phyloP scores from a whole-genome alignment of 2,113 vertebrate species.

The Anser brachyrhynchus region DNA sequence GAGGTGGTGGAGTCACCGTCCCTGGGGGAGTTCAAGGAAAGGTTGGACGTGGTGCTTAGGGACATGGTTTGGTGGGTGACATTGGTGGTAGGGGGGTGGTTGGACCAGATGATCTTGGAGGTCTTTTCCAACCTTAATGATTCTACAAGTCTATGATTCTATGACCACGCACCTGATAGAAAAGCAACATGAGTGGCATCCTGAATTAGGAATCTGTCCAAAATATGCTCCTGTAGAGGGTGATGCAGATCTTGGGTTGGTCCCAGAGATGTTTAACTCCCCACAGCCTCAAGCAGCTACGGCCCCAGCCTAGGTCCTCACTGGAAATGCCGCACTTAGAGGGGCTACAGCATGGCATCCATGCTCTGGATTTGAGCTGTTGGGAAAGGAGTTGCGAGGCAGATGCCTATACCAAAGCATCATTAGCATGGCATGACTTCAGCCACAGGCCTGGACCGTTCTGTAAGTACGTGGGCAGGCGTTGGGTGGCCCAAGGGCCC shows the following conservation, averaged over 20 bases:
- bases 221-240: background rate
- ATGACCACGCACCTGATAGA: background rate
- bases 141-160: background rate
- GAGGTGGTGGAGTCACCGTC: too few relatives aligned
- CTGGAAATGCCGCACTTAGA: too few relatives aligned
- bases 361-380: background rate
- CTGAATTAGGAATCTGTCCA: background rate
- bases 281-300: background rate
- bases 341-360: background rate
- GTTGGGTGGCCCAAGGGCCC: background rate
- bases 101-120: too few relatives aligned
- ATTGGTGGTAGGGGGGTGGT: too few relatives aligned
- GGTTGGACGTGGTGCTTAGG: too few relatives aligned
- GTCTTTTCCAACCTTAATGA: too few relatives aligned
- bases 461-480: background rate
- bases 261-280: background rate
- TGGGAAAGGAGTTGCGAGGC: background rate
- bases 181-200: background rate
- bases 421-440: background rate
- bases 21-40: too few relatives aligned
- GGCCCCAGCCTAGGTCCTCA: background rate
- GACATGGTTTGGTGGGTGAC: too few relatives aligned
- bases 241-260: background rate
- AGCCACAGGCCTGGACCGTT: accelerated
- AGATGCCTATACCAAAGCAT: background rate